A percentile compares a stretch with the other conserved stretches of the same genome.
These are phyloP conservation scores for Dinocampus coccinellae DNA, from an alignment of 2,888 invertebrate species.

Conservation along the genomic window DNA sequence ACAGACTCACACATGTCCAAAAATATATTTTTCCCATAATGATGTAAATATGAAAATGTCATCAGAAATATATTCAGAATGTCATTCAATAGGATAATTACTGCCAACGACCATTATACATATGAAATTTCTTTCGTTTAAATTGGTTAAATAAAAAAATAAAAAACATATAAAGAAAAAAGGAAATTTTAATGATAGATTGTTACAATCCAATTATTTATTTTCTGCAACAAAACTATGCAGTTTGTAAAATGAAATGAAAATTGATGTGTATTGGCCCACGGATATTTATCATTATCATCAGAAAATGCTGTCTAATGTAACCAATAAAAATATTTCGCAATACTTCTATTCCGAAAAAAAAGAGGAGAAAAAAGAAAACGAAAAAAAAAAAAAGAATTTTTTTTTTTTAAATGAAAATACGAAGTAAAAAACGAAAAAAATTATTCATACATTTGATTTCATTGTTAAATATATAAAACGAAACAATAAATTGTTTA, in stretches of 20 bases:
- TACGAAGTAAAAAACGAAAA: no score
- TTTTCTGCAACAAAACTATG: not conserved
- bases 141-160: not conserved
- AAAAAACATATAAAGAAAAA: not conserved
- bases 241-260: not conserved
- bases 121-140: not conserved
- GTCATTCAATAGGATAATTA: not conserved
- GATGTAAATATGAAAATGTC: not conserved
- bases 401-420: no score
- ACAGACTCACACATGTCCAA: not conserved
- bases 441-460: no score
- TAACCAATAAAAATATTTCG: not conserved
- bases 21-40: not conserved
- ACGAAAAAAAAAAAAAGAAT: no score
- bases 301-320: not conserved
- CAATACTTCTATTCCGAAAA: no score
- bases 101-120: not conserved
- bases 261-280: not conserved
- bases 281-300: not conserved
- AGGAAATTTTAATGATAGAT: not conserved
- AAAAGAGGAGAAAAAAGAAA: no score
- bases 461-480: not conserved
- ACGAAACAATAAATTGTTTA: not conserved
- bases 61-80: not conserved
- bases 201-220: not conserved